A percentile compares a stretch with the other conserved stretches of the same genome.
Conservation (phyloP, 2,888 invertebrate genomes). For the Amblyjoppa proteus region DNA sequence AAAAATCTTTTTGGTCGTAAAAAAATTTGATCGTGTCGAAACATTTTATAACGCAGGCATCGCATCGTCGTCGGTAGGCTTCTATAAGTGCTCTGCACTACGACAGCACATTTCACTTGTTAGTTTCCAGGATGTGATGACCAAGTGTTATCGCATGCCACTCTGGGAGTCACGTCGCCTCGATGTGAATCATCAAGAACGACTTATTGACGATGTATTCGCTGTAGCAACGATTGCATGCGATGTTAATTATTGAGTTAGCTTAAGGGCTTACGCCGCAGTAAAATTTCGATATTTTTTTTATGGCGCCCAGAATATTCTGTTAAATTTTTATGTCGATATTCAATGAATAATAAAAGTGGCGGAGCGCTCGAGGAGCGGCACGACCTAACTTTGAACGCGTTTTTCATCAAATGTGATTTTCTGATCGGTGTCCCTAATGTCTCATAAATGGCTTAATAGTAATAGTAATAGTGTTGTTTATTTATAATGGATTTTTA, state of each 20-base stretch:
- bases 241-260: background rate
- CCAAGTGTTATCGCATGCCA: conserved; percentile 29
- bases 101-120: background rate
- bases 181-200: conserved; percentile 1
- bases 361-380: too few relatives aligned
- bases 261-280: background rate
- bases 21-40: conserved; percentile 12
- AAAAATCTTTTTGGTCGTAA: background rate
- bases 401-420: background rate
- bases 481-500: too few relatives aligned
- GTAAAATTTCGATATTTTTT: too few relatives aligned
- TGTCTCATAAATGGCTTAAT: too few relatives aligned
- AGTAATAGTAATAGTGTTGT: too few relatives aligned
- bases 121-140: background rate
- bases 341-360: too few relatives aligned
- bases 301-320: too few relatives aligned
- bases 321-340: too few relatives aligned
- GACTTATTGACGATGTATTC: background rate
- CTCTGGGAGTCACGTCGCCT: conserved; percentile 22
- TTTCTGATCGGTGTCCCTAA: too few relatives aligned
- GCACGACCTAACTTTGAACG: too few relatives aligned
- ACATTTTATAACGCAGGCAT: conserved; percentile 13
- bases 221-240: background rate
- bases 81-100: conserved; percentile 19
- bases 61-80: conserved; percentile 12